A percentile compares a stretch with the other conserved stretches of the same genome.
phyloP scores from a whole-genome alignment of 2,888 invertebrate species.

The Rhorus exstirpatorius region DNA sequence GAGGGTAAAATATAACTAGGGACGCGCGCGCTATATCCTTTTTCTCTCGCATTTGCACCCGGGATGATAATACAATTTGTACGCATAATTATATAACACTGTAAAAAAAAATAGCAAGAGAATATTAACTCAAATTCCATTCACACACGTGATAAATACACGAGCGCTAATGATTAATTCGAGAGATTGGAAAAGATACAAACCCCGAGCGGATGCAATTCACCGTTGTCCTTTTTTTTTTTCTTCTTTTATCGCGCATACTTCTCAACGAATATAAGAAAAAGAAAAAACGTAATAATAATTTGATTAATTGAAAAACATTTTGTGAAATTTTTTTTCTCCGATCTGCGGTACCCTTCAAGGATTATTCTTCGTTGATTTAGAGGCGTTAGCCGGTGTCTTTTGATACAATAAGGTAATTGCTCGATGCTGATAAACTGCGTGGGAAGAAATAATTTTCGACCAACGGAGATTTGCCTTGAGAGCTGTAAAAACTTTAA shows the following conservation, averaged over 20 bases:
- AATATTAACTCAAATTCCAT: conserved; percentile 12
- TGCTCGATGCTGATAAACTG: too few relatives aligned
- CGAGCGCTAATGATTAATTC: neutral
- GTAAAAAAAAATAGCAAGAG: conserved; percentile 8
- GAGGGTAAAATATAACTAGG: conserved; percentile 49
- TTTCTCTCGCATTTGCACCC: conserved; percentile 3
- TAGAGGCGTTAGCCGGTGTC: too few relatives aligned
- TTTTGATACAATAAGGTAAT: too few relatives aligned
- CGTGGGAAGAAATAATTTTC: too few relatives aligned
- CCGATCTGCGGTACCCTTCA: too few relatives aligned
- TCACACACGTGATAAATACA: conserved; percentile 19
- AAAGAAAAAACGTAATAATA: neutral
- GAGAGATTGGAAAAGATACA: neutral
- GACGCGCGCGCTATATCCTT: conserved; percentile 48
- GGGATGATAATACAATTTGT: conserved; percentile 20
- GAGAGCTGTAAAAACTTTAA: too few relatives aligned
- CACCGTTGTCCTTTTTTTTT: conserved; percentile 1
- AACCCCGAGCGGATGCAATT: neutral
- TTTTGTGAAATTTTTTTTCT: neutral
- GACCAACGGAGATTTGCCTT: too few relatives aligned
- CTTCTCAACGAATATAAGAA: neutral
- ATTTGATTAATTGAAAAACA: neutral
- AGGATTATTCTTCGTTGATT: too few relatives aligned
- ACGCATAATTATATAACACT: conserved; percentile 20
- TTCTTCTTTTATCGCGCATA: neutral